These are phyloP conservation scores for Scelioninae gen. 2 DNA, from an alignment of 2,888 invertebrate genomes.

Conservation along the genomic window DNA sequence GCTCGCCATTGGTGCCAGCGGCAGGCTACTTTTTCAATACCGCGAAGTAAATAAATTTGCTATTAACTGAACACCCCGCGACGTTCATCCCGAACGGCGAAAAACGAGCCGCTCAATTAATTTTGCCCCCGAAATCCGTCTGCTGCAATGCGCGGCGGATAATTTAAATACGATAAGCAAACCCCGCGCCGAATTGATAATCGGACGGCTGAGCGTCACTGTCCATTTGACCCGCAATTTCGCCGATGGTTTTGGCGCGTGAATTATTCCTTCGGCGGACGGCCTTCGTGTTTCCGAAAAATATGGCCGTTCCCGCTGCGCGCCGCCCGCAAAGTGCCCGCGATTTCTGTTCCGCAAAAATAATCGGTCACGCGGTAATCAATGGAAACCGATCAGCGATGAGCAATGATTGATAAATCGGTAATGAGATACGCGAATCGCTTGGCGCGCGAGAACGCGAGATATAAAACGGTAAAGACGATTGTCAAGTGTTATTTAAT, in stretches of 20 bases:
- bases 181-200: conserved; percentile 43
- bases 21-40: conserved; percentile 60
- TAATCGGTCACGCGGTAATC: too few relatives aligned
- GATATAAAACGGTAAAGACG: too few relatives aligned
- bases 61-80: conserved; percentile 49
- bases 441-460: too few relatives aligned
- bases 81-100: conserved; percentile 44
- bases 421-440: too few relatives aligned
- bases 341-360: too few relatives aligned
- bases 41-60: conserved; percentile 58
- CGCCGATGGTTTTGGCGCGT: conserved; percentile 16
- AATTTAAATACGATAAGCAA: conserved; percentile 57
- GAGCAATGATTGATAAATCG: too few relatives aligned
- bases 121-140: conserved; percentile 50
- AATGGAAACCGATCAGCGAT: too few relatives aligned
- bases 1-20: conserved; percentile 54
- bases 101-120: conserved; percentile 49
- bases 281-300: neutral
- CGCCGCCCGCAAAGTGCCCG: too few relatives aligned
- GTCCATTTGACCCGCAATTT: conserved; percentile 48
- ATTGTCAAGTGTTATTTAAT: too few relatives aligned
- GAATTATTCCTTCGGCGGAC: conserved; percentile 36
- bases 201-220: conserved; percentile 38
- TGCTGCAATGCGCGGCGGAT: conserved; percentile 34
- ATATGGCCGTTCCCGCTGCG: too few relatives aligned